Evolutionary conservation across 2,113 vertebrate genomes (phyloP).

Genomic region (Gallinago jamesoni): DNA sequence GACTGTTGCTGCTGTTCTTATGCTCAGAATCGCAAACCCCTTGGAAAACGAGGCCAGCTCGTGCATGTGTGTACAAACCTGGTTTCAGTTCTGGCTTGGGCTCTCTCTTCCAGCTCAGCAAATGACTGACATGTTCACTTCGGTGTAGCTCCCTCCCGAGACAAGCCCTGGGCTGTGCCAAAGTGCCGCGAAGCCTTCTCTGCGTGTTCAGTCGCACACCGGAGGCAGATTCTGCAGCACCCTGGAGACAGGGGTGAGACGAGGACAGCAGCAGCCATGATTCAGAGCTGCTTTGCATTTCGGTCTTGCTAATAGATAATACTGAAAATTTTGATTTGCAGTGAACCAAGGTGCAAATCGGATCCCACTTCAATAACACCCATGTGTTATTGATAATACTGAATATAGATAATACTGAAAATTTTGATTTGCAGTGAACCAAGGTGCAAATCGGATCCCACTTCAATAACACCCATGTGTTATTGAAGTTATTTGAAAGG

Average conservation of each 20-base stretch:
- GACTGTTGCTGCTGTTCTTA: neutral
- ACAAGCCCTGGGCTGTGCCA: neutral
- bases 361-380: neutral
- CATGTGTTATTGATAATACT: too few species aligned
- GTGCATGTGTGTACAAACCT: neutral
- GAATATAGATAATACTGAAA: neutral
- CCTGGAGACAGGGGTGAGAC: conserved; percentile 31
- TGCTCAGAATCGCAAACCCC: neutral
- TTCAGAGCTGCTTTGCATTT: conserved; percentile 25
- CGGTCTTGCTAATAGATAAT: neutral
- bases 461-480: neutral
- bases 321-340: neutral
- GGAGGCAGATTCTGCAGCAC: conserved; percentile 18
- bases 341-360: neutral
- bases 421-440: too few species aligned
- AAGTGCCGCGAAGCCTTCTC: neutral
- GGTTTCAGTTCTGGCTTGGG: neutral
- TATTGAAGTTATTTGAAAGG: neutral
- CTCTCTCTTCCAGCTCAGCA: conserved; percentile 37
- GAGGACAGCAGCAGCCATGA: conserved; percentile 3
- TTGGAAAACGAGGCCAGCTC: neutral
- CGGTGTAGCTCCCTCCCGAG: neutral
- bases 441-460: too few species aligned
- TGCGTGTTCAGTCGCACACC: neutral
- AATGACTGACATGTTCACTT: conserved; percentile 48